Evolutionary conservation across 2,888 invertebrate genomes (phyloP), one percentile per base, ranked within the genome.

Genomic region (Acrobeloides nanus): DNA sequence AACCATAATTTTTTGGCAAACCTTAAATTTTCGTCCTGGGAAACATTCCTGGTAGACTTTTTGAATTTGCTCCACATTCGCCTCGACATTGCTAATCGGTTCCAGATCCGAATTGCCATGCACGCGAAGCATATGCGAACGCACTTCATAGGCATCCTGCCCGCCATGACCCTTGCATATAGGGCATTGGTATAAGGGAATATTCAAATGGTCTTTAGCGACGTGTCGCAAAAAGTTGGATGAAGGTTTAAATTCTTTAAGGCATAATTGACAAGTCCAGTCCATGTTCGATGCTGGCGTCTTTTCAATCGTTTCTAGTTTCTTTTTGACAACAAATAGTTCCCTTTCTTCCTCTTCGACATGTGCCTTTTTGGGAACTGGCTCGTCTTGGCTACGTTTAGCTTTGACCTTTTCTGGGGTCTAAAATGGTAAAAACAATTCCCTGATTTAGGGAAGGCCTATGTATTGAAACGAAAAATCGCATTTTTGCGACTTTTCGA

Each of bases 141-240:
- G 47, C 31, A 62, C 51, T 33, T 58, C 61, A 31, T 52, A 62
- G 10, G 56, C 52, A 41, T 58, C 60, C 6, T 59, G 55, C 2
- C 48, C 53, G n/a, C 44, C 44, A 31, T 53, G 51, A 48, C 41
- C 62, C 44, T 55, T 60, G 51, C 55, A 62, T 3, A 60, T 53
- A 38, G 52, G 57, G 47, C 57, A 64, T 48, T 53, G 56, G 52
- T 52, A 61, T 35, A 62, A 55, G 43, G 57, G 55, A 23, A 51
- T 73, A 60, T 50, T 68, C 68, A 61, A 64, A 61, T 47, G 73
- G 41, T 59, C 62, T 78, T 58, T 62, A 46, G 62, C 62, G 29
- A 62, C 62, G 47, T 62, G 62, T 7, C 60, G 48, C 26, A 62
- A 50, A 46, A 62, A 62, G 35, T 62, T 62, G 2, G 59, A 57